Percentiles rank a stretch among this genome's conserved stretches.
These are phyloP conservation scores for Thymelicus sylvestris DNA, from an alignment of 2,888 invertebrate species.

Conservation along the genomic window DNA sequence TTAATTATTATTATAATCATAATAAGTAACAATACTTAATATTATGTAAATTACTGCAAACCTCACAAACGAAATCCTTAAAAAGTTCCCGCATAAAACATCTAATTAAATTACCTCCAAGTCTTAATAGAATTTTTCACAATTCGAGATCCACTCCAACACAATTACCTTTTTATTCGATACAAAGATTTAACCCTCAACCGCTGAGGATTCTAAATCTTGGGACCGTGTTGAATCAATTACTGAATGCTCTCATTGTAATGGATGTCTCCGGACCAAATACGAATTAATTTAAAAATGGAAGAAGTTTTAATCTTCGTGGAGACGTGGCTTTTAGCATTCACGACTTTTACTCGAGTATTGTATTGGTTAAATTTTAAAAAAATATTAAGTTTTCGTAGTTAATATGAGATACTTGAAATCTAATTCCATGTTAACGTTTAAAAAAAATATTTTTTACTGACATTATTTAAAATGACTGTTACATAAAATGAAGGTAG, in stretches of 20 bases:
- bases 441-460: too few relatives aligned
- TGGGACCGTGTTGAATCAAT: constrained; percentile 71
- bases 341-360: constrained; percentile 10
- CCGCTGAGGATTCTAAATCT: constrained; percentile 48
- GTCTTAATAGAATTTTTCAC: constrained; percentile 43
- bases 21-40: too few relatives aligned
- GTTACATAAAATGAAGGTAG: too few relatives aligned
- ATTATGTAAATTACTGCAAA: not conserved
- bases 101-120: constrained; percentile 45
- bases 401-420: too few relatives aligned
- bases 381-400: too few relatives aligned
- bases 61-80: not conserved
- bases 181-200: constrained; percentile 48
- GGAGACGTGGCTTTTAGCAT: constrained; percentile 21
- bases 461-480: too few relatives aligned
- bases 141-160: constrained; percentile 56
- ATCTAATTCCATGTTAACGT: too few relatives aligned
- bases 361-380: too few relatives aligned
- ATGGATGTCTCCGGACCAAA: constrained; percentile 53
- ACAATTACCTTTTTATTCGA: constrained; percentile 52
- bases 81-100: constrained; percentile 41
- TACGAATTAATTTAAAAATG: constrained; percentile 49
- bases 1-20: too few relatives aligned
- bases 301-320: constrained; percentile 40
- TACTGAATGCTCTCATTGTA: constrained; percentile 54